Evolutionary conservation across 2,888 invertebrate genomes (phyloP).

Genomic region (Luffia ferchaultella): DNA sequence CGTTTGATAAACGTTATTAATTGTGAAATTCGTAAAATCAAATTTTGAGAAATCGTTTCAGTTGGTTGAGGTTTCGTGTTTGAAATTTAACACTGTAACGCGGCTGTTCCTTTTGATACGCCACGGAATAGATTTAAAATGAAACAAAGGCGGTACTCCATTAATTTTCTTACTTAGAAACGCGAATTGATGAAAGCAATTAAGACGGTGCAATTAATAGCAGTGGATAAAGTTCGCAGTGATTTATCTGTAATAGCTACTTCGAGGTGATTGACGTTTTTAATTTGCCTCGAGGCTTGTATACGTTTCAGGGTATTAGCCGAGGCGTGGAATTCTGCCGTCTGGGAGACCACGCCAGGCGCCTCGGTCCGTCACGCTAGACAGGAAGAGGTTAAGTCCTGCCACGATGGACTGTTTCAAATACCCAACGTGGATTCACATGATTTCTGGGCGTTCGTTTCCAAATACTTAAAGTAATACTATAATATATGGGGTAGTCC

Average conservation of each 20-base stretch:
- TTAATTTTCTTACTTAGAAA: slow-evolving; percentile 37
- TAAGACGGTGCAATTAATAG: slow-evolving; percentile 52
- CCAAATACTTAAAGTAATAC: too few species aligned
- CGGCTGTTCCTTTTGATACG: neutral
- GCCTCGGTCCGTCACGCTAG: neutral
- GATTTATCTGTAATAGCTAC: slow-evolving; percentile 52
- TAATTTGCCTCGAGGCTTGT: slow-evolving; percentile 30
- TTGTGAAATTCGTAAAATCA: neutral
- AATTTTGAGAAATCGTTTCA: neutral
- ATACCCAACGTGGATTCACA: too few species aligned
- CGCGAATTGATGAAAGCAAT: slow-evolving; percentile 45
- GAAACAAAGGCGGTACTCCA: slow-evolving; percentile 12
- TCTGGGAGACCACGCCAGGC: slow-evolving; percentile 19
- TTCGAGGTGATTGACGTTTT: slow-evolving; percentile 53
- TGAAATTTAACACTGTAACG: neutral
- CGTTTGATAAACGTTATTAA: too few species aligned
- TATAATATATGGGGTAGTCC: too few species aligned
- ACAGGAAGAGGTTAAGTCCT: neutral
- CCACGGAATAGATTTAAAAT: slow-evolving; percentile 7
- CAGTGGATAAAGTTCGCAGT: slow-evolving; percentile 41
- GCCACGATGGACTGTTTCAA: too few species aligned
- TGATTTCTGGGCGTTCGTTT: too few species aligned
- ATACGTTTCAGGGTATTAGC: slow-evolving; percentile 18
- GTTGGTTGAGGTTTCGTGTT: neutral
- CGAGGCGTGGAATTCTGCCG: slow-evolving; percentile 23